phyloP scores from a whole-genome alignment of 2,797 vertebrate genomes.

The Hydrolagus colliei region DNA sequence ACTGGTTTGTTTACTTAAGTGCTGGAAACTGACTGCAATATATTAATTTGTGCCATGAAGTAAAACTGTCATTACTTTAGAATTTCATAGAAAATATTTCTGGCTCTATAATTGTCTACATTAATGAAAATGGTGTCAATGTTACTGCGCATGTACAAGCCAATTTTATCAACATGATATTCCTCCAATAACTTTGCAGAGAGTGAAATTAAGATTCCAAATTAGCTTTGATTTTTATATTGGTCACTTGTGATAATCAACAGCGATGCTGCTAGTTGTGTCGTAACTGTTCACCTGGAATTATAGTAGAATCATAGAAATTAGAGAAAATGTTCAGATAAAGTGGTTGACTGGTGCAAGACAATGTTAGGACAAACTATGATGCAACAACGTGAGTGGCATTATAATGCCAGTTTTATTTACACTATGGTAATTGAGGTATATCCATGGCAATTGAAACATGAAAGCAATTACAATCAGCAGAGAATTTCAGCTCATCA shows the following conservation, averaged over 20 bases:
- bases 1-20: conserved; percentile 9
- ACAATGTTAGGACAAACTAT: too few species aligned
- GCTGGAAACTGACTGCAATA: not conserved
- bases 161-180: not conserved
- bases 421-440: too few species aligned
- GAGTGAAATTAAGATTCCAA: not conserved
- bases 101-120: not conserved
- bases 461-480: too few species aligned
- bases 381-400: too few species aligned
- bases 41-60: conserved; percentile 10
- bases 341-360: too few species aligned
- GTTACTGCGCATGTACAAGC: not conserved
- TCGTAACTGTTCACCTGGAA: too few species aligned
- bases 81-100: not conserved
- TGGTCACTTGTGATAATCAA: not conserved
- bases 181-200: not conserved
- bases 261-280: too few species aligned
- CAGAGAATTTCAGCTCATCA: too few species aligned
- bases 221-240: not conserved
- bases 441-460: too few species aligned
- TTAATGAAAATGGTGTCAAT: not conserved
- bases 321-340: too few species aligned
- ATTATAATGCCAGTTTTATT: too few species aligned
- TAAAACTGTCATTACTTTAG: not conserved
- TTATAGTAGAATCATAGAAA: too few species aligned